A percentile compares a stretch with the other conserved stretches of the same genome.
These are phyloP conservation scores for Pungitius pungitius DNA, from an alignment of 2,113 vertebrate species.

Conservation along the genomic window DNA sequence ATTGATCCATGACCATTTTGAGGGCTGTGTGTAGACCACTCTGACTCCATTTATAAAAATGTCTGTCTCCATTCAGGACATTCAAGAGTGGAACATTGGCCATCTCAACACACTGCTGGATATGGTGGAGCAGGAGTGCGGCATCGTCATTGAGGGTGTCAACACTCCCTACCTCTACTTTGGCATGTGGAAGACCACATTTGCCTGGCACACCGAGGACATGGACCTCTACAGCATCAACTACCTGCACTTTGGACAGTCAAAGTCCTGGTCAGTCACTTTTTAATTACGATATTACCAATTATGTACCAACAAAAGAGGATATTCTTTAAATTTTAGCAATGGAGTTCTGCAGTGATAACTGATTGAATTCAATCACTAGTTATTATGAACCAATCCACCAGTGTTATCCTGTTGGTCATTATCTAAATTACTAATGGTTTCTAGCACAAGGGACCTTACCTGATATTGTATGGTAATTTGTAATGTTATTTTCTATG, in stretches of 20 bases:
- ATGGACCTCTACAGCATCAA: conserved; percentile 99
- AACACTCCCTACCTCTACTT: conserved; percentile 99
- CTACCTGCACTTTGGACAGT: conserved; percentile 97
- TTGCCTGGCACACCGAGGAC: conserved; percentile 99
- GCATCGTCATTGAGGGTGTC: conserved; percentile 97
- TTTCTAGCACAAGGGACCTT: neutral
- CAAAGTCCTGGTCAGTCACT: conserved; percentile 93
- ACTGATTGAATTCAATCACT: neutral
- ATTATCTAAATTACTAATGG: neutral
- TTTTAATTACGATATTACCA: neutral
- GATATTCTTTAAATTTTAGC: neutral
- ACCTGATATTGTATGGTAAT: neutral
- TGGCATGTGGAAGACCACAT: conserved; percentile 99
- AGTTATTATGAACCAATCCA: neutral
- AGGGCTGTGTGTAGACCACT: neutral
- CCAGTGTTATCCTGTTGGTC: neutral
- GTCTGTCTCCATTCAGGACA: conserved; percentile 75
- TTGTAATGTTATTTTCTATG: conserved; percentile 1
- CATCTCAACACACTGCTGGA: conserved; percentile 93
- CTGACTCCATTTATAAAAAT: neutral
- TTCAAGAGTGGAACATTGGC: conserved; percentile 95
- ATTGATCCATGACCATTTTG: neutral
- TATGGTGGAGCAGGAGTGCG: conserved; percentile 98
- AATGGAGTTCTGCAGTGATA: neutral
- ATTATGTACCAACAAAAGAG: neutral